Evolutionary conservation across 2,113 vertebrate species (phyloP), one percentile per base, ranked within the genome.

Genomic region (Camelus dromedarius): DNA sequence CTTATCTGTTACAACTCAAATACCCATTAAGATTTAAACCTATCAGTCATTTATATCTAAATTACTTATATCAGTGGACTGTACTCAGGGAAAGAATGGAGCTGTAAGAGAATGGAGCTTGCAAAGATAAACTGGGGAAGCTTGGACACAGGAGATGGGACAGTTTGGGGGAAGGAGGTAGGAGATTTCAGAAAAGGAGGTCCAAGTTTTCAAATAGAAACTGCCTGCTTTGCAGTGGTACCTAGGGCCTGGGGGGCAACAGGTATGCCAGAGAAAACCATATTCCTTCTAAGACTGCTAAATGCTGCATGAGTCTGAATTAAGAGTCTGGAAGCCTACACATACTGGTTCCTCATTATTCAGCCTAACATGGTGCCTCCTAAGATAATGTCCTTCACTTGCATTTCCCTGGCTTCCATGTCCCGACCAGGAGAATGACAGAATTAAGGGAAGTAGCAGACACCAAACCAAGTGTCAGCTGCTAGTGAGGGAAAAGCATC

Each of bases 1-100:
- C 26, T 95, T 95, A 94, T 72, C 70, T 72, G 69, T 89, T 85
- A 92, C 93, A 93, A 92, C 73, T 76, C 46, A 95, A 97, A 95
- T 7, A 66, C 38, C 15, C n/a, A 76, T n/a, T 96, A 89, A 64
- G 70, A 94, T 85, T 91, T 85, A 95, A 88, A 82, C 15, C 75
- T 73, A 38, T 42, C 60, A 94, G 84, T 84, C 35, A 93, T 75
- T 96, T 91, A 82, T 38, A 86, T 89, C 26, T 62, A 69, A 92
- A 60, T 75, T 91, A 94, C n/a, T 72, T 85, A 84, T 93, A 89
- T 85, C 56, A 94, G 75, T 73, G 81, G 94, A 91, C 10, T 66
- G 42, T 32, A 82, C 30, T 35, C 75, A 42, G 66, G 70, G 64
- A 90, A 96, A 35, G 26, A 75, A 69, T 42, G 52, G 2, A 56